These are phyloP conservation scores for Glyptemys insculpta DNA, from an alignment of 2,797 vertebrate genomes.

Conservation along the genomic window DNA sequence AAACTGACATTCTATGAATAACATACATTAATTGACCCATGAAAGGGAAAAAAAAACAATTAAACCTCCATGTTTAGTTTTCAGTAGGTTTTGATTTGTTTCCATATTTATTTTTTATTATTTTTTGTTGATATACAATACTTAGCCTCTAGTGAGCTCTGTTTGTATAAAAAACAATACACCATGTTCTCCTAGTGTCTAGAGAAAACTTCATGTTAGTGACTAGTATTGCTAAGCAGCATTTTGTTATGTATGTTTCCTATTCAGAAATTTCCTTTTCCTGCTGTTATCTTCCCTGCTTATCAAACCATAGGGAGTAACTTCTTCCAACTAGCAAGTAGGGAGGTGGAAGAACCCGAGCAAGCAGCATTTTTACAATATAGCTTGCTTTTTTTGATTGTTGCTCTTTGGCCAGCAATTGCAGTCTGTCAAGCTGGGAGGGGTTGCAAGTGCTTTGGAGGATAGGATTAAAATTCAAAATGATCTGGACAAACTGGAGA, in stretches of 20 bases:
- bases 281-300: not conserved
- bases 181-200: fast-evolving
- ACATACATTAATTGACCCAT: not conserved
- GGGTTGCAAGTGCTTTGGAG: no score
- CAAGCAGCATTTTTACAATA: not conserved
- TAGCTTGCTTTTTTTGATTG: not conserved
- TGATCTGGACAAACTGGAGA: no score
- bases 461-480: no score
- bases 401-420: not conserved
- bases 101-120: not conserved
- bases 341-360: not conserved
- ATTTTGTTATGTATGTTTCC: not conserved
- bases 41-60: not conserved
- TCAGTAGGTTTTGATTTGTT: not conserved
- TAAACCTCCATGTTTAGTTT: not conserved
- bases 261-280: not conserved
- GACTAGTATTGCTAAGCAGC: not conserved
- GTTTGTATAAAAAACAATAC: not conserved
- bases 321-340: not conserved
- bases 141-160: not conserved
- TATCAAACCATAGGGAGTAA: not conserved
- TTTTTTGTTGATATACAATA: not conserved
- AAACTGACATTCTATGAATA: slow-evolving; percentile 14
- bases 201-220: not conserved
- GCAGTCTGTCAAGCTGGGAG: not conserved